These are phyloP conservation scores for Enteromius afrohamiltoni DNA, from an alignment of 2,797 vertebrate genomes.

Conservation along the genomic window DNA sequence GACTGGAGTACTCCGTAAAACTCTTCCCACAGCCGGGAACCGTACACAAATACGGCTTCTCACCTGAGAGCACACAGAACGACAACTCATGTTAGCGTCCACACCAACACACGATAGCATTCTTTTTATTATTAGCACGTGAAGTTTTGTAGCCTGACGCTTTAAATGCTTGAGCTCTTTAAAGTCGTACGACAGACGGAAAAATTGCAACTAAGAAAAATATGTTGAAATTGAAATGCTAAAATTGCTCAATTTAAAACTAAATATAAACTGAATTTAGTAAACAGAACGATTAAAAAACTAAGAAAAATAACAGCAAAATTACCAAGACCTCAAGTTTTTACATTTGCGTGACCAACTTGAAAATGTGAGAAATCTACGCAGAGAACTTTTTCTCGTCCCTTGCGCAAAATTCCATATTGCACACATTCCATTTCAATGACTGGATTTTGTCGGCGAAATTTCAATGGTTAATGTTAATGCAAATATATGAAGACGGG, in stretches of 20 bases:
- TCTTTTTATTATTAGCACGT: background rate
- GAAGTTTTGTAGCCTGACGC: background rate
- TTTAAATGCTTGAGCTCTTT: background rate
- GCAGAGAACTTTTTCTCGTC: too few relatives aligned
- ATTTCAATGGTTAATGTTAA: too few relatives aligned
- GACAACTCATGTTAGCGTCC: background rate
- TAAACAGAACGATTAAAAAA: too few relatives aligned
- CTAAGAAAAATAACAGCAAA: too few relatives aligned
- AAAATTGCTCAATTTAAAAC: background rate
- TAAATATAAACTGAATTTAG: background rate
- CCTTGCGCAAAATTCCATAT: too few relatives aligned
- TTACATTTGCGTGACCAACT: too few relatives aligned
- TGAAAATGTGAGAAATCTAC: too few relatives aligned
- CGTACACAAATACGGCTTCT: constrained; percentile 83
- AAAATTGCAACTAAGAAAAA: background rate
- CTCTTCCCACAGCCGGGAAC: constrained; percentile 83
- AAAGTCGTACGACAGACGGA: background rate
- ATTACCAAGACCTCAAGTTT: too few relatives aligned
- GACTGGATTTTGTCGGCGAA: too few relatives aligned
- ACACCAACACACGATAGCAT: background rate
- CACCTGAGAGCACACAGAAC: constrained; percentile 68
- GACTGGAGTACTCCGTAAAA: constrained; percentile 84
- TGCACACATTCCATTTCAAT: too few relatives aligned
- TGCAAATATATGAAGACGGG: too few relatives aligned
- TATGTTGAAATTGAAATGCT: background rate